Percentiles rank a stretch among this genome's conserved stretches.
Evolutionary conservation across 1,140 invertebrate species (phyloP).

Genomic region (Halesus radiatus): DNA sequence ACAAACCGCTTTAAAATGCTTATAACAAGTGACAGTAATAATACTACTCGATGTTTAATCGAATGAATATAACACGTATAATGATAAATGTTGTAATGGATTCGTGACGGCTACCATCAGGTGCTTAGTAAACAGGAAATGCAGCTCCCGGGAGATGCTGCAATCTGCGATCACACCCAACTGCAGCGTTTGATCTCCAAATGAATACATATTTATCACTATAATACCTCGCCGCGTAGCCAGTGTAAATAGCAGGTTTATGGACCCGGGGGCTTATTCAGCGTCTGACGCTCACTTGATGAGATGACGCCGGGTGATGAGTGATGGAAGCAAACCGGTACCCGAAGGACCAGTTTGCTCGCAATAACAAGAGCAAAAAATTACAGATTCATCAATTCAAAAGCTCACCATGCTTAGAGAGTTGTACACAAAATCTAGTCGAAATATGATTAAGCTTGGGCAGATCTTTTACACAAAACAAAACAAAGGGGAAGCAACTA

Average conservation of each 20-base stretch:
- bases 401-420: constrained; percentile 23
- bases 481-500: no score
- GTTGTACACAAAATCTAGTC: background rate
- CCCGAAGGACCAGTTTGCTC: background rate
- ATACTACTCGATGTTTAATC: no score
- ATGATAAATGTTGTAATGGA: background rate
- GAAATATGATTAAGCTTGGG: background rate
- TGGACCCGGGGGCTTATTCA: no score
- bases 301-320: background rate
- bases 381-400: background rate
- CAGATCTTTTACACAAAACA: background rate
- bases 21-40: no score
- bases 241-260: no score
- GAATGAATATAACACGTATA: no score
- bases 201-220: background rate
- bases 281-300: background rate
- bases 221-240: background rate
- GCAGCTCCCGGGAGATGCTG: background rate
- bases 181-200: background rate
- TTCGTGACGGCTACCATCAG: no score
- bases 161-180: background rate
- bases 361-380: background rate
- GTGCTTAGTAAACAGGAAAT: constrained; percentile 4
- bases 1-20: no score
- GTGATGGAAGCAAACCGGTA: background rate